Evolutionary conservation across 1,140 invertebrate species (phyloP).

Genomic region (Tetragnatha versicolor): DNA sequence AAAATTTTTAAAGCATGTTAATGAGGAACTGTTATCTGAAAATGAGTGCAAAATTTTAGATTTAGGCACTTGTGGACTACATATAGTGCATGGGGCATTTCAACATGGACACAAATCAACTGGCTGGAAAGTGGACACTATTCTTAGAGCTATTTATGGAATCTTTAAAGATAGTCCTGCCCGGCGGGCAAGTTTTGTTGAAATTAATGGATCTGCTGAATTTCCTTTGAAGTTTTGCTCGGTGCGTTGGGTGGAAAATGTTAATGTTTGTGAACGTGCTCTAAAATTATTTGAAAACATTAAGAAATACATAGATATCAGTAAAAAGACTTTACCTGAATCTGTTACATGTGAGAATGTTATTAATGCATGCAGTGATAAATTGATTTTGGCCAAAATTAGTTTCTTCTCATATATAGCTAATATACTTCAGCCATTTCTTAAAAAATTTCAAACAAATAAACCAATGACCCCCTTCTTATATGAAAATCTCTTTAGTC

Average conservation of each 20-base stretch:
- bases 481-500: background rate
- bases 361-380: background rate
- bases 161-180: too few relatives aligned
- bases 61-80: background rate
- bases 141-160: background rate
- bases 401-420: background rate
- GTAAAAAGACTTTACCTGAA: background rate
- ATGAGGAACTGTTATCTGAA: background rate
- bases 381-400: background rate
- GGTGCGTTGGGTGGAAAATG: background rate
- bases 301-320: background rate
- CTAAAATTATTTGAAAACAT: background rate
- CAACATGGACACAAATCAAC: slow-evolving; percentile 1
- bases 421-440: slow-evolving; percentile 3
- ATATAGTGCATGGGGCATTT: background rate
- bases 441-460: background rate
- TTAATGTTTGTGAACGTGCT: slow-evolving; percentile 8
- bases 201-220: background rate
- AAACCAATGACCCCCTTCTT: too few relatives aligned
- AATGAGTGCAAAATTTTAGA: background rate
- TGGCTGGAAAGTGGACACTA: background rate
- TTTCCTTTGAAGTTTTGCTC: slow-evolving; percentile 1
- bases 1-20: slow-evolving; percentile 7
- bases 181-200: background rate
- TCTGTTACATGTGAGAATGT: background rate